These are phyloP conservation scores for Sardinella longiceps DNA, from an alignment of 2,797 vertebrate species.

Conservation along the genomic window DNA sequence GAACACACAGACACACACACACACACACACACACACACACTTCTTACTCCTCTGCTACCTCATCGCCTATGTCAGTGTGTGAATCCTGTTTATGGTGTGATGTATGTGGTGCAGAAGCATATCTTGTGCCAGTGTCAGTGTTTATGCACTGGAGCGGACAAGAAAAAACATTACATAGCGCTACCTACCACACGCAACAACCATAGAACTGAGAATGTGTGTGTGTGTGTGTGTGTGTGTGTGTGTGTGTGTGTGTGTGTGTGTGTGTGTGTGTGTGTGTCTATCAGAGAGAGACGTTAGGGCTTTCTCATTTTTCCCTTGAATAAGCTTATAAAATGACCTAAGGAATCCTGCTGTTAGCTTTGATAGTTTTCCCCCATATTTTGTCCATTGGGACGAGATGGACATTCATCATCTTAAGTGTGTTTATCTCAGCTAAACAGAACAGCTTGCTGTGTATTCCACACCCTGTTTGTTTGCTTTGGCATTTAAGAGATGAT, in stretches of 20 bases:
- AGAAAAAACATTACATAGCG: too few species aligned
- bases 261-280: background rate
- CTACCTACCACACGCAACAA: too few species aligned
- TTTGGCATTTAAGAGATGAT: background rate
- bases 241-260: background rate
- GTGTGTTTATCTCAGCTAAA: background rate
- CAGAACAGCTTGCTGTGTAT: background rate
- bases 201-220: too few species aligned
- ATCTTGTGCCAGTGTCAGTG: too few species aligned
- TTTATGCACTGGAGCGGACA: too few species aligned
- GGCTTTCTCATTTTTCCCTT: background rate
- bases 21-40: background rate
- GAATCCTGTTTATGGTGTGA: too few species aligned
- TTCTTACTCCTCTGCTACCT: too few species aligned
- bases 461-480: background rate
- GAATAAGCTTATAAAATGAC: background rate
- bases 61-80: too few species aligned
- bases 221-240: background rate
- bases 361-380: background rate
- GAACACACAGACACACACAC: background rate
- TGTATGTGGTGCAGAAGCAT: background rate
- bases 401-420: background rate
- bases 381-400: background rate
- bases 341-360: background rate
- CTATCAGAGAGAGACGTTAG: background rate